Percentiles rank a stretch among this genome's conserved stretches.
These are phyloP conservation scores for Heliconius hortense DNA, from an alignment of 2,888 invertebrate species.

Conservation along the genomic window DNA sequence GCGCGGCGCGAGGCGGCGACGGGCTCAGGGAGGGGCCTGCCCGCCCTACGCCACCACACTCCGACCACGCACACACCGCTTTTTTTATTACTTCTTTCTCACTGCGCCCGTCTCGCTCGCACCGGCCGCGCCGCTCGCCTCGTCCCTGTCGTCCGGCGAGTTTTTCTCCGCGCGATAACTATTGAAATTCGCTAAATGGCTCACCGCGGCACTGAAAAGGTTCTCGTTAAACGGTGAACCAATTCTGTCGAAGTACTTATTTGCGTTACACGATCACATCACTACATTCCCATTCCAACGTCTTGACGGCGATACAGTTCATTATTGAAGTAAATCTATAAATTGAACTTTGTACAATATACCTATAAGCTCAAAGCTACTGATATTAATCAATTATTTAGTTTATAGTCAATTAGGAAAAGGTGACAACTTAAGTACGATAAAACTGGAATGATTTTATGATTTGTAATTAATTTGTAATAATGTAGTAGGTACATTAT, in stretches of 20 bases:
- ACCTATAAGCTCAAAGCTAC: not conserved
- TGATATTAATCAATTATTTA: not conserved
- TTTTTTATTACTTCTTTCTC: constrained; percentile 82
- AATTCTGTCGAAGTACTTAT: constrained; percentile 79
- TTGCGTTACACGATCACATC: constrained; percentile 68
- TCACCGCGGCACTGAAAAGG: constrained; percentile 80
- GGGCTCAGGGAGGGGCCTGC: constrained; percentile 78
- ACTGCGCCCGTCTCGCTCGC: constrained; percentile 72
- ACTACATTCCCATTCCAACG: constrained; percentile 70
- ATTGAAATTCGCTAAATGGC: constrained; percentile 82
- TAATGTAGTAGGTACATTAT: too few species aligned
- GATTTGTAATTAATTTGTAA: too few species aligned
- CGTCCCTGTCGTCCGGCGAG: constrained; percentile 69
- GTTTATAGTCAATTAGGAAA: not conserved
- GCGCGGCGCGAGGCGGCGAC: constrained; percentile 59
- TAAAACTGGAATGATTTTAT: too few species aligned
- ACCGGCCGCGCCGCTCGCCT: constrained; percentile 54
- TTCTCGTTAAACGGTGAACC: constrained; percentile 79
- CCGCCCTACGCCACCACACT: constrained; percentile 80
- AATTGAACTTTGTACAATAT: not conserved
- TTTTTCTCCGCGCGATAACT: constrained; percentile 81
- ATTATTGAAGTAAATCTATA: not conserved
- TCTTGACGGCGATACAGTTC: constrained; percentile 34
- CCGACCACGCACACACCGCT: constrained; percentile 78
- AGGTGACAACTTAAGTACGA: not conserved